phyloP scores from a whole-genome alignment of 2,888 invertebrate species.

The Alviniconcha strummeri region DNA sequence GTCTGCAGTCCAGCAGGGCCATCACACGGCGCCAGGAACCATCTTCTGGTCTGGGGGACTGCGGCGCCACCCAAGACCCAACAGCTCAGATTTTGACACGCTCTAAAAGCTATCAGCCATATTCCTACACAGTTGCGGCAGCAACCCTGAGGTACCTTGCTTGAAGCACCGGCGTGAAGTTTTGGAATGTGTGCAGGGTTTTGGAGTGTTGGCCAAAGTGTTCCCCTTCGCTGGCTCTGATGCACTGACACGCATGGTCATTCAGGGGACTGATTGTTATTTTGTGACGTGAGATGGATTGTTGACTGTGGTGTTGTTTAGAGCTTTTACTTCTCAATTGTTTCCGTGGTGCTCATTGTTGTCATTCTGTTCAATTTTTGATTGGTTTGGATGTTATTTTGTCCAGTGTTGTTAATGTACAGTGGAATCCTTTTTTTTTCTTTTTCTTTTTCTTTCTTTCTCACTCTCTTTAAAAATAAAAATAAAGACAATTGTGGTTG shows the following conservation, averaged over 20 bases:
- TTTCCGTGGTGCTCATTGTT: not conserved
- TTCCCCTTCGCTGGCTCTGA: not conserved
- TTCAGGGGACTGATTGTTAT: not conserved
- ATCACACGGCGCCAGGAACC: slow-evolving; percentile 50
- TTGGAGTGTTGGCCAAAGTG: not conserved
- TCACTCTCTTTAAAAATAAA: too few relatives aligned
- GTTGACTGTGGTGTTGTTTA: not conserved
- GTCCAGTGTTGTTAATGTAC: not conserved
- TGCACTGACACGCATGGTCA: slow-evolving; percentile 25
- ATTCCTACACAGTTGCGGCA: not conserved
- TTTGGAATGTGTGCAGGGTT: slow-evolving; percentile 4
- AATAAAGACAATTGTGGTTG: too few relatives aligned
- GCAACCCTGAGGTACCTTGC: slow-evolving; percentile 7
- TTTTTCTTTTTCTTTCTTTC: not conserved
- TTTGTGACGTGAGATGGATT: not conserved
- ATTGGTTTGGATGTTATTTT: not conserved
- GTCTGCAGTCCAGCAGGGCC: slow-evolving; percentile 50
- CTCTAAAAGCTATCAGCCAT: slow-evolving; percentile 34
- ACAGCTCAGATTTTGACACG: slow-evolving; percentile 47
- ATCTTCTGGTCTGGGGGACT: slow-evolving; percentile 60
- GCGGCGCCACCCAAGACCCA: slow-evolving; percentile 45
- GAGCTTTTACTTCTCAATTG: not conserved
- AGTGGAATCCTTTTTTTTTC: too few relatives aligned
- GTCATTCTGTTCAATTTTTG: not conserved
- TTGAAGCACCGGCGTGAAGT: slow-evolving; percentile 9